Evolutionary conservation across 2,797 vertebrate species (phyloP).

Genomic region (Sebastes hubbsi): DNA sequence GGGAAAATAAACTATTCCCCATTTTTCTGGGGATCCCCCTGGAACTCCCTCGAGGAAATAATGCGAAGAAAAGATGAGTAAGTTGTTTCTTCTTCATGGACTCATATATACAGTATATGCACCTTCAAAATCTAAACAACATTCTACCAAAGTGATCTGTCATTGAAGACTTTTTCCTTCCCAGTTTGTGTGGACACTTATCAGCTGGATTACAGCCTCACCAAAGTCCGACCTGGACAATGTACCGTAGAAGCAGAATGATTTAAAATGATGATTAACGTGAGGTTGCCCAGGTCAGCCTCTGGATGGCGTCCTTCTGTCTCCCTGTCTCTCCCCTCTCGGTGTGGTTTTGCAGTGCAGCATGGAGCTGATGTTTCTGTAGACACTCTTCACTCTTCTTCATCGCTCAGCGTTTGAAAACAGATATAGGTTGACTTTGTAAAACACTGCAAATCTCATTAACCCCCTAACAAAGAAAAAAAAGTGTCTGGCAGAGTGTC

Average conservation of each 20-base stretch:
- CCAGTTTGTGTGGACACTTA: not conserved
- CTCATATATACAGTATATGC: not conserved
- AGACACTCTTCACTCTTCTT: not conserved
- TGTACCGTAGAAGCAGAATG: not conserved
- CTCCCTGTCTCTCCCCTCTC: constrained; percentile 9
- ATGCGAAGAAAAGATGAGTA: not conserved
- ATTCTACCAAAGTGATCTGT: constrained; percentile 6
- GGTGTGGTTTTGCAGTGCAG: constrained; percentile 63
- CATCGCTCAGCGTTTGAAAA: not conserved
- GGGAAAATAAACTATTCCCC: not conserved
- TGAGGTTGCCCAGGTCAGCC: constrained; percentile 32
- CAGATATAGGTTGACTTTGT: not conserved
- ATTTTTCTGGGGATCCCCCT: not conserved
- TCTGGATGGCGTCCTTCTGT: constrained; percentile 39
- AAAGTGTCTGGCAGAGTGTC: not conserved
- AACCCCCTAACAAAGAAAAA: not conserved
- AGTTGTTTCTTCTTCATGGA: constrained; percentile 20
- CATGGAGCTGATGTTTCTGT: constrained; percentile 23
- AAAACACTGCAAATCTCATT: not conserved
- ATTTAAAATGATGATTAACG: not conserved
- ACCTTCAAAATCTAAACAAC: not conserved
- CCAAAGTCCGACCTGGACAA: constrained; percentile 25
- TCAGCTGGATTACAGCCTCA: not conserved
- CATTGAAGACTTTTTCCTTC: not conserved
- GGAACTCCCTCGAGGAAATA: not conserved